Evolutionary conservation across 1,140 invertebrate species (phyloP), one percentile per base, ranked within the genome.

Genomic region (Mactra quadrangularis): DNA sequence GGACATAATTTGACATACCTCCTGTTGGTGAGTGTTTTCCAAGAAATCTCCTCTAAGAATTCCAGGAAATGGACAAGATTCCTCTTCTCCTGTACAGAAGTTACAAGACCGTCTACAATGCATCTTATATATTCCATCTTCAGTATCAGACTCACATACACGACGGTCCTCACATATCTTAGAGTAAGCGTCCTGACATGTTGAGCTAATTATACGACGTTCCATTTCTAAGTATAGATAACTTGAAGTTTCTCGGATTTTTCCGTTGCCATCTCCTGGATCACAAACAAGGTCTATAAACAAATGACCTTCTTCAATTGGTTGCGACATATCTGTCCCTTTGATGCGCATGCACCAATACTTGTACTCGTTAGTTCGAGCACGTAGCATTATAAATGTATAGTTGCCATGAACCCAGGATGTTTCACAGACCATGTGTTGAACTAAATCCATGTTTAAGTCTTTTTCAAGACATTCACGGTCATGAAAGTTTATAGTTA

Each of bases 231-330:
- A 52, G 25, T 70, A 64, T 22, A 88, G 60, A 82, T 84, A 89
- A 38, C 86, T 86, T 15, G 62, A n/a, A 0, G 86, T 86, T 50
- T 85, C 78, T 6, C 70, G 52, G 15, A 86, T 84, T n/a, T 31
- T 60, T n/a, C 78, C 66, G 57, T 50, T 50, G 33, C 52, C 52
- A 31, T 85, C 84, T 11, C 70, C 74, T 3, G 87, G 82, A 52
- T 88, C 87, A 53, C 89, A 89, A 9, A 87, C 82, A n/a, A 87
- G 75, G 64, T 87, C 76, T 19, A 87, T 60, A 71, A 87, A 87
- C 38, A 89, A 70, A 41, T 88, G 76, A 11, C 86, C 89, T 17
- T 35, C 64, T 60, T 83, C 71, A 35, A 87, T 87, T 38, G 86
- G 83, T 22, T 74, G 81, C 17, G 86, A 52, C 1, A 87, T 71